Base-by-base conservation (phyloP, 2,888 invertebrate genomes). In the Rhamphomyia laevipes region DNA sequence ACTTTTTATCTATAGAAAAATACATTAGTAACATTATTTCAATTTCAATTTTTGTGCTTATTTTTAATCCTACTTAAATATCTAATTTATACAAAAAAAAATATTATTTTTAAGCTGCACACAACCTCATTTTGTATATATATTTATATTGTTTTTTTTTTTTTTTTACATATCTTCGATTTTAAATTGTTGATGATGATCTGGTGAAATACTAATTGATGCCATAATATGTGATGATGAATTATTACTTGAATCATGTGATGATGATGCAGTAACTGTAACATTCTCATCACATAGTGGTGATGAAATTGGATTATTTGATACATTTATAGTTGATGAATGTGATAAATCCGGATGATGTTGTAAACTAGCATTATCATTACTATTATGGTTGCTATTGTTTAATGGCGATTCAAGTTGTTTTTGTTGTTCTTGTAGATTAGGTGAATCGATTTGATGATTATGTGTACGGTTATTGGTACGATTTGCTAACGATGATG, bases 151-250 rank as follows among this genome's bases (percentile, higher is more conserved):
- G 23, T 5, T 27, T 27, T 27, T 21, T 52, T 55, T n/a, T n/a
- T n/a, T 43, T 45, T 52, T 55, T 63, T 68, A 69, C 57, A 70
- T 67, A 51, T 67, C 63, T 57, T 70, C 70, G 52, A 70, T 69
- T 61, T 70, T 70, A 49, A 70, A 70, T 53, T 61, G 63, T 51
- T 66, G 64, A 38, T 63, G 61, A 50, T 59, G 61, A 43, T 60
- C 61, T 12, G 68, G 66, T 13, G 68, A 68, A 59, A 69, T 68
- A 47, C 66, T 66, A 47, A 69, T 65, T 16, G 67, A 66, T 54
- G 64, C 64, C 41, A 68, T 66, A 18, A 68, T 65, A 53, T 64
- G 66, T 17, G 65, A 63, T 56, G 63, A 50, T 56, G 60, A 35
- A 46, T 50, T 45, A 46, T 49, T 46, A 16, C 45, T 42, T 50